A percentile compares a stretch with the other conserved stretches of the same genome.
phyloP scores from a whole-genome alignment of 92 coral and sea anemone genomes.

The Desmophyllum pertusum region DNA sequence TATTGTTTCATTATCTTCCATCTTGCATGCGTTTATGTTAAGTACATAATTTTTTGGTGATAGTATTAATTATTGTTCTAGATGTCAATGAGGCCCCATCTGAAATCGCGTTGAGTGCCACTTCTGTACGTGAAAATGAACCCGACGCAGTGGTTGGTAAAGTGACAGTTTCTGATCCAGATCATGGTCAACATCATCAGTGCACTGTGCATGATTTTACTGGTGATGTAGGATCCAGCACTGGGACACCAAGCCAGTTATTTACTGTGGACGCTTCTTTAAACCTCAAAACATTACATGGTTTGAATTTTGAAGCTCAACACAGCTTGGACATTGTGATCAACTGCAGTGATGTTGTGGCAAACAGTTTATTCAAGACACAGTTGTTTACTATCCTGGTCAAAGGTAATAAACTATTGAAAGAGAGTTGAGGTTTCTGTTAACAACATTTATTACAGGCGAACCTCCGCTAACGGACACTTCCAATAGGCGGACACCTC shows the following conservation, averaged over 20 bases:
- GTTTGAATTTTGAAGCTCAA: slow-evolving; percentile 70
- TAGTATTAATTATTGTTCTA: slow-evolving; percentile 6
- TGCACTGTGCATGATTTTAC: slow-evolving; percentile 64
- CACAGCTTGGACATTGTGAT: slow-evolving; percentile 45
- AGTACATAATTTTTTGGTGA: too few species aligned
- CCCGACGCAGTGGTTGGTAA: slow-evolving; percentile 71
- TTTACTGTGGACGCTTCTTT: slow-evolving; percentile 57
- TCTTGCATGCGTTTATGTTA: too few species aligned
- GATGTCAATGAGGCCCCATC: slow-evolving; percentile 88
- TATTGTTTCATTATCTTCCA: too few species aligned
- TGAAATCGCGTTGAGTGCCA: slow-evolving; percentile 49
- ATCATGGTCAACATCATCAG: slow-evolving; percentile 69
- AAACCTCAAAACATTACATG: slow-evolving; percentile 64
- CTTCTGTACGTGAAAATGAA: slow-evolving; percentile 67
- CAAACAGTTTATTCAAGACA: slow-evolving; percentile 45
- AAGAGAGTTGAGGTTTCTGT: not conserved
- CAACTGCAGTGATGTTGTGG: slow-evolving; percentile 68
- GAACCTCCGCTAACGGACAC: too few species aligned
- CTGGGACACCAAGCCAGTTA: slow-evolving; percentile 27
- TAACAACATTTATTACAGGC: too few species aligned
- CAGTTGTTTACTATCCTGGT: slow-evolving; percentile 56
- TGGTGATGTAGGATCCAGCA: slow-evolving; percentile 7
- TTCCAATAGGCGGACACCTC: too few species aligned
- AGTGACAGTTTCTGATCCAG: slow-evolving; percentile 80
- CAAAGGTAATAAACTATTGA: slow-evolving; percentile 70